Percentiles rank a stretch among this genome's conserved stretches.
phyloP scores from a whole-genome alignment of 2,888 invertebrate genomes.

The Crioceris asparagi region DNA sequence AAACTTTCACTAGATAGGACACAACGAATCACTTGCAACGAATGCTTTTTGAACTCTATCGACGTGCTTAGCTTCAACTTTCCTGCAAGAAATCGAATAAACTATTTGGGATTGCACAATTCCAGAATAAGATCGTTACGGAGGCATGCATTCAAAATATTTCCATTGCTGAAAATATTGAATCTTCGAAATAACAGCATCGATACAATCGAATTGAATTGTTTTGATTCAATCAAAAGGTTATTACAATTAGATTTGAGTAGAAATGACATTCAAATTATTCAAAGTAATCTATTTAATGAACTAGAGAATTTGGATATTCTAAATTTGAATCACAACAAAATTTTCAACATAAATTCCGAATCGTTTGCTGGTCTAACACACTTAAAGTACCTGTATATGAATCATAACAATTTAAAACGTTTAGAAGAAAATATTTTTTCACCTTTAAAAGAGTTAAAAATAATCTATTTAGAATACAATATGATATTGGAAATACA shows the following conservation, averaged over 20 bases:
- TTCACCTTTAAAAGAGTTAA: slow-evolving; percentile 31
- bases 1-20: slow-evolving; percentile 27
- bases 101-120: slow-evolving; percentile 27
- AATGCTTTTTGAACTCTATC: slow-evolving; percentile 29
- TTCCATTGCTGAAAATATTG: slow-evolving; percentile 31
- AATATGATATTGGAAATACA: slow-evolving; percentile 36
- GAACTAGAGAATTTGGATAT: slow-evolving; percentile 34
- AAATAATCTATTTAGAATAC: slow-evolving; percentile 35
- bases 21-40: slow-evolving; percentile 32
- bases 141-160: slow-evolving; percentile 28
- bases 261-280: slow-evolving; percentile 26
- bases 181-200: slow-evolving; percentile 34
- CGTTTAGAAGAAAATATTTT: slow-evolving; percentile 33
- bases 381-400: slow-evolving; percentile 34
- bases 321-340: slow-evolving; percentile 33
- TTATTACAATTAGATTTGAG: slow-evolving; percentile 32
- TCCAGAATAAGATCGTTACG: slow-evolving; percentile 25
- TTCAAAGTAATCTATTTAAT: slow-evolving; percentile 32
- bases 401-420: slow-evolving; percentile 36
- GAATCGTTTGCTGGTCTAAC: slow-evolving; percentile 34
- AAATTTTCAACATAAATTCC: slow-evolving; percentile 31
- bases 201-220: slow-evolving; percentile 30
- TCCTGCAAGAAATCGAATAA: slow-evolving; percentile 28
- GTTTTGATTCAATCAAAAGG: slow-evolving; percentile 33
- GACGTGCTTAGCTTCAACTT: slow-evolving; percentile 31